Conservation (phyloP, 2,888 invertebrate genomes). For the Cantharis rustica region DNA sequence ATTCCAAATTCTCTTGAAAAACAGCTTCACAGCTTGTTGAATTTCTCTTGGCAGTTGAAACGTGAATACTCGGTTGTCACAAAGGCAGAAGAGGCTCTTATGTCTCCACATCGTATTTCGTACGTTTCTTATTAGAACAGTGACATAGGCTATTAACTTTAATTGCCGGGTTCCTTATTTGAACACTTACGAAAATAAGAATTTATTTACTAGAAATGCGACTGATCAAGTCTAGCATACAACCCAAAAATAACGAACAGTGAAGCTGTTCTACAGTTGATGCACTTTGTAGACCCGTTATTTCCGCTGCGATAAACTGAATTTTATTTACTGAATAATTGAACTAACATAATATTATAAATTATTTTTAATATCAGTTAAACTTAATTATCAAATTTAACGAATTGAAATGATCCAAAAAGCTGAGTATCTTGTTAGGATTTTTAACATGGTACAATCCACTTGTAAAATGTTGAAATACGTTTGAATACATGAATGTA, state of each 20-base stretch:
- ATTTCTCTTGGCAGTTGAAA: not conserved
- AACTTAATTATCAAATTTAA: not conserved
- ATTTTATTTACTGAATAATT: too few relatives aligned
- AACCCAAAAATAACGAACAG: too few relatives aligned
- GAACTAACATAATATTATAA: too few relatives aligned
- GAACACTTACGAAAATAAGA: not conserved
- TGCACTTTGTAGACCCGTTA: too few relatives aligned
- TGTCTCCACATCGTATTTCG: not conserved
- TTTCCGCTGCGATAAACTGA: too few relatives aligned
- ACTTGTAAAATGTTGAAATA: conserved; percentile 25
- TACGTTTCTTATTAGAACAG: not conserved
- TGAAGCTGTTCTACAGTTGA: too few relatives aligned
- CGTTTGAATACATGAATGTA: conserved; percentile 27
- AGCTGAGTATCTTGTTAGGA: not conserved
- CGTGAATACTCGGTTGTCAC: not conserved
- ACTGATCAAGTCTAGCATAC: too few relatives aligned
- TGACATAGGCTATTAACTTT: not conserved
- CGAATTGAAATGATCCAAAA: not conserved
- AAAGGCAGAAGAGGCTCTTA: not conserved
- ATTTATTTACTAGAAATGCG: too few relatives aligned
- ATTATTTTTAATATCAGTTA: too few relatives aligned
- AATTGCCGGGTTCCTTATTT: not conserved
- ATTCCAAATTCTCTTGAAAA: not conserved
- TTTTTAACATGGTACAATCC: conserved; percentile 9
- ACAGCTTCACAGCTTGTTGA: not conserved